phyloP scores from a whole-genome alignment of 2,797 vertebrate genomes.

The Clangula hyemalis region DNA sequence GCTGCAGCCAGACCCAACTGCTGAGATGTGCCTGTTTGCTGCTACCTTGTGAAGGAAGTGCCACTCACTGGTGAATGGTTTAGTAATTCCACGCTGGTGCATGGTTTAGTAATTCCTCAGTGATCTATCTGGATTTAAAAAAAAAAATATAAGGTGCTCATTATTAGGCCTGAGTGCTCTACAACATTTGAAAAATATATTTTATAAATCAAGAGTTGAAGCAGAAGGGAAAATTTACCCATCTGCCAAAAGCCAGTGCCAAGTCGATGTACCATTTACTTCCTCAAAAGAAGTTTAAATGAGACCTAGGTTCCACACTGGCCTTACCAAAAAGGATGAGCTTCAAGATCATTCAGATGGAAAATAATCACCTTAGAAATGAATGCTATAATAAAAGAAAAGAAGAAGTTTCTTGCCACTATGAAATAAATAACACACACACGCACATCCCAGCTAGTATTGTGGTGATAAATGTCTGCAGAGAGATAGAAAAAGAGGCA shows the following conservation, averaged over 20 bases:
- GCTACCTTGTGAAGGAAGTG: neutral
- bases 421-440: neutral
- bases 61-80: neutral
- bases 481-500: neutral
- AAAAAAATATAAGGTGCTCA: neutral
- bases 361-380: constrained; percentile 33
- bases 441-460: neutral
- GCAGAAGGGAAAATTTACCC: constrained; percentile 2
- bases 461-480: neutral
- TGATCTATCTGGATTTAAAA: neutral
- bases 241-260: neutral
- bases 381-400: neutral
- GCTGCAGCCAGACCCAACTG: neutral
- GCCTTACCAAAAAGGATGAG: neutral
- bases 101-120: neutral
- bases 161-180: neutral
- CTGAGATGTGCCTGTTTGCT: neutral
- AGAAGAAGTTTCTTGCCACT: neutral
- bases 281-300: constrained; percentile 9
- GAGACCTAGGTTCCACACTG: neutral
- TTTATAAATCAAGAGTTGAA: neutral
- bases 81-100: neutral
- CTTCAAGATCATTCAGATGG: neutral
- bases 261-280: constrained; percentile 1
- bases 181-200: neutral